Evolutionary conservation across 2,888 invertebrate species (phyloP).

Genomic region (Sepiola atlantica): DNA sequence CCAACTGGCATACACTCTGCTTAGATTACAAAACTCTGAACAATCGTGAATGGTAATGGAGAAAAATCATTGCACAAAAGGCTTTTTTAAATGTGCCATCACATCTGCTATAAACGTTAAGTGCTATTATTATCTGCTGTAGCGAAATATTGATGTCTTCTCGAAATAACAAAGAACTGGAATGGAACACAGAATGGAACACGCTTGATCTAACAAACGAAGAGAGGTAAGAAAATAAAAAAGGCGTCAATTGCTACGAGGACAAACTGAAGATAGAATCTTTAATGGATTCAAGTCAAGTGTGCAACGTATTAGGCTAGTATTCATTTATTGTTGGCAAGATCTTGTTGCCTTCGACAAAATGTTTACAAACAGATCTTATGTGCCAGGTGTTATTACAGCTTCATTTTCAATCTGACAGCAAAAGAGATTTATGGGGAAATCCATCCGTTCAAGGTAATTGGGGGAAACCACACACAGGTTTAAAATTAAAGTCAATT

Average conservation of each 20-base stretch:
- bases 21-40: background rate
- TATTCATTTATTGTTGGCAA: background rate
- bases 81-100: background rate
- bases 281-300: slow-evolving; percentile 21
- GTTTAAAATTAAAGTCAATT: background rate
- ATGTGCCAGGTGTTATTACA: background rate
- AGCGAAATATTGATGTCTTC: background rate
- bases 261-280: slow-evolving; percentile 1
- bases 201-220: background rate
- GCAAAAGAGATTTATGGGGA: background rate
- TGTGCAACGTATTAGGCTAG: background rate
- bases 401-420: background rate
- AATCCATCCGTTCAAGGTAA: background rate
- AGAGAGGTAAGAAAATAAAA: background rate
- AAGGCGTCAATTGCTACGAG: background rate
- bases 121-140: background rate
- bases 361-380: background rate
- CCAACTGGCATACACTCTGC: background rate
- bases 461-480: background rate
- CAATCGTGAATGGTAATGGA: background rate
- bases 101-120: background rate
- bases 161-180: background rate
- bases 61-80: background rate
- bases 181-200: background rate
- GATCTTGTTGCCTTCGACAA: background rate